Percentiles rank a stretch among this genome's conserved stretches.
phyloP scores from a whole-genome alignment of 2,113 vertebrate species.

The Crotalus tigris region DNA sequence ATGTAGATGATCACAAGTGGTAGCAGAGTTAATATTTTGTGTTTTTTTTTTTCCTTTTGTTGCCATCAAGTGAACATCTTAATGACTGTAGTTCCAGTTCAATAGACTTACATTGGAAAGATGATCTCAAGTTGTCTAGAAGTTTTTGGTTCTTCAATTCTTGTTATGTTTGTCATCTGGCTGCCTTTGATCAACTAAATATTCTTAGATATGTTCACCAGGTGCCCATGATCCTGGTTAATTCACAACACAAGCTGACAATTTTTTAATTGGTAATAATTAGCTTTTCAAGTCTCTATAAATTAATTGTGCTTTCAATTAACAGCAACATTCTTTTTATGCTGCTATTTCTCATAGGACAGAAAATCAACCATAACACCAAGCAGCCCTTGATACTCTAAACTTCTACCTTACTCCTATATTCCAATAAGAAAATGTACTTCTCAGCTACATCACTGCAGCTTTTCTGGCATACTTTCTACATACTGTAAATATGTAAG shows the following conservation, averaged over 20 bases:
- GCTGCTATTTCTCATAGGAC: conserved; percentile 30
- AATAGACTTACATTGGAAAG: neutral
- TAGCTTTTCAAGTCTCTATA: conserved; percentile 56
- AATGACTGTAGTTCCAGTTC: neutral
- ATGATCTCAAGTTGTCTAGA: neutral
- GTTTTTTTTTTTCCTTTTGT: neutral
- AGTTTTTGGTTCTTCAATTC: neutral
- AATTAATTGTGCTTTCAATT: conserved; percentile 39
- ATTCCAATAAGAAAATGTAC: neutral
- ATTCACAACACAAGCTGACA: conserved; percentile 34
- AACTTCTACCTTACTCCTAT: conserved; percentile 16
- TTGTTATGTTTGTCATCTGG: neutral
- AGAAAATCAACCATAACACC: conserved; percentile 35
- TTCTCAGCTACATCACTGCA: fast-evolving
- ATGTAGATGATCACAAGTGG: neutral
- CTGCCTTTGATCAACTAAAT: conserved; percentile 35
- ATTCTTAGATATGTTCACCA: neutral
- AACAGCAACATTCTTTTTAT: conserved; percentile 56
- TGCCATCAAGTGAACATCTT: neutral
- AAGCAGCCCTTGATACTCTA: conserved; percentile 30
- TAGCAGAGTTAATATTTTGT: neutral
- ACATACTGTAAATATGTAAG: neutral
- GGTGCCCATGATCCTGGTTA: neutral
- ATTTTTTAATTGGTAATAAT: conserved; percentile 49
- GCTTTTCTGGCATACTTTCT: neutral